Conservation (phyloP, 2,113 vertebrate species). For the Hippocampus abdominalis region DNA sequence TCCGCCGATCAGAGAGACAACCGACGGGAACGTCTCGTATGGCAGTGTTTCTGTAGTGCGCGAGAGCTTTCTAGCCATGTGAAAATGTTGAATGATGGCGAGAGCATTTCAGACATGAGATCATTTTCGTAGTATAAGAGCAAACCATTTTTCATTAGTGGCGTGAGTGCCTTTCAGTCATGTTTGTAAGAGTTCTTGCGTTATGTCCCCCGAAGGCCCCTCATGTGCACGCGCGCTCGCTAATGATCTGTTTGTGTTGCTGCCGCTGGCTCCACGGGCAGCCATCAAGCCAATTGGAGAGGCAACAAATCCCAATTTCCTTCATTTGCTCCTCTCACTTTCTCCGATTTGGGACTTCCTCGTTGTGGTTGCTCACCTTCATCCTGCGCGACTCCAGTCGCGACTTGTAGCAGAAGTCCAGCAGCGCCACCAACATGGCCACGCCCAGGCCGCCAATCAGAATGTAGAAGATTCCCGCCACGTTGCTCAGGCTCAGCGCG, state of each 20-base stretch:
- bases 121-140: no score
- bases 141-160: no score
- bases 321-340: slow-evolving; percentile 17
- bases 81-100: no score
- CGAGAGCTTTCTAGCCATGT: no score
- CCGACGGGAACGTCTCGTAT: no score
- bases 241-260: not conserved
- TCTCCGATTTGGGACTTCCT: not conserved
- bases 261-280: not conserved
- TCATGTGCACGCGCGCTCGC: not conserved
- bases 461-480: slow-evolving; percentile 98
- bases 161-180: no score
- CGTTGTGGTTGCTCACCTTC: slow-evolving; percentile 78
- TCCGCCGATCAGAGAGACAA: not conserved
- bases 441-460: slow-evolving; percentile 95
- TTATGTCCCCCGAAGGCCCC: not conserved
- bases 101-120: no score
- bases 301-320: slow-evolving; percentile 39
- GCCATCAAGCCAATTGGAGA: slow-evolving; percentile 26
- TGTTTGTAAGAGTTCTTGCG: not conserved
- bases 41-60: no score
- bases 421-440: slow-evolving; percentile 97
- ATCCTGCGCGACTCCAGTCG: slow-evolving; percentile 92
- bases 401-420: slow-evolving; percentile 99
- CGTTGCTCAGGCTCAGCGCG: slow-evolving; percentile 94